Evolutionary conservation across 2,888 invertebrate species (phyloP).

Genomic region (Lysandra coridon): DNA sequence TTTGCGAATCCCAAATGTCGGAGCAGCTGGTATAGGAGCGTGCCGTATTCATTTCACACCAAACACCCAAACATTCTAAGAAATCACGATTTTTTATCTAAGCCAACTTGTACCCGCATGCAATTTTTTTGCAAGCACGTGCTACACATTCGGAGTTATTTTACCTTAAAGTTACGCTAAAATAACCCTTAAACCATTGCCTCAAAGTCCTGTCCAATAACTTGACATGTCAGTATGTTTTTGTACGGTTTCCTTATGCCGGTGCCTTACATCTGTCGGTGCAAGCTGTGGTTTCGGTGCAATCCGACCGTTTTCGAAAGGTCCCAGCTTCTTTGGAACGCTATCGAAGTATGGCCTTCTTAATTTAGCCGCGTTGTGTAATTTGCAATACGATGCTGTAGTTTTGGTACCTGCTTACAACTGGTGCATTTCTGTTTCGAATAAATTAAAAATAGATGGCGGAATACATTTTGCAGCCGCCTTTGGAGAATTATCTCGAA

Average conservation of each 20-base stretch:
- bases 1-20: background rate
- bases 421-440: conserved; percentile 67
- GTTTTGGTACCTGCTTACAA: conserved; percentile 72
- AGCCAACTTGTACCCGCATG: conserved; percentile 76
- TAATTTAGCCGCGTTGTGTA: conserved; percentile 50
- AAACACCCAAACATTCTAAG: conserved; percentile 50
- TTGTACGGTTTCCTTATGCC: conserved; percentile 67
- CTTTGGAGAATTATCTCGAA: background rate
- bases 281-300: conserved; percentile 70
- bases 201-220: background rate
- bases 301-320: conserved; percentile 49
- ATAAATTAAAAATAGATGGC: conserved; percentile 62
- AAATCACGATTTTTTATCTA: conserved; percentile 63
- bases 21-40: conserved; percentile 49
- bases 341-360: conserved; percentile 34
- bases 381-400: conserved; percentile 75
- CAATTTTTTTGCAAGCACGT: conserved; percentile 75
- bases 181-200: background rate
- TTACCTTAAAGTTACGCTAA: background rate
- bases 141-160: conserved; percentile 44
- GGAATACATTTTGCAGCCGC: conserved; percentile 40
- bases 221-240: conserved; percentile 47
- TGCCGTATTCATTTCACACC: conserved; percentile 57
- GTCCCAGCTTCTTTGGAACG: background rate
- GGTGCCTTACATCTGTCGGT: conserved; percentile 72